Evolutionary conservation across 2,113 vertebrate species (phyloP).

Genomic region (Donacobius atricapilla): DNA sequence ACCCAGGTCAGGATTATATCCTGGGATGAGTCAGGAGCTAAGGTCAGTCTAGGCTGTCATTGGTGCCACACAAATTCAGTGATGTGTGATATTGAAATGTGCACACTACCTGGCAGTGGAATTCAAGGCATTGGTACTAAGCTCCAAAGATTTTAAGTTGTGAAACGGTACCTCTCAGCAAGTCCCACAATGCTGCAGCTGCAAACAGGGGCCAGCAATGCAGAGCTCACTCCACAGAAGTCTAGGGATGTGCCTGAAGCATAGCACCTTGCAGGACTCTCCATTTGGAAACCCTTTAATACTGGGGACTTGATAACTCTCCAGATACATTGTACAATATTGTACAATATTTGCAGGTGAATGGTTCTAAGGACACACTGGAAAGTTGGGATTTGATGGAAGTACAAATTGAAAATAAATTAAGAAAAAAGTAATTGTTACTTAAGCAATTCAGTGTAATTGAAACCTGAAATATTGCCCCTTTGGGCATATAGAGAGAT

Average conservation of each 20-base stretch:
- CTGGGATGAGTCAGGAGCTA: neutral
- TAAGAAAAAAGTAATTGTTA: neutral
- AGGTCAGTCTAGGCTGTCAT: neutral
- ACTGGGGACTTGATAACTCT: neutral
- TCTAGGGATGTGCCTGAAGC: neutral
- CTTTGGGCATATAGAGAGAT: neutral
- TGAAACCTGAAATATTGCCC: neutral
- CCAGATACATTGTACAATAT: neutral
- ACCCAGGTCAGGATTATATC: neutral
- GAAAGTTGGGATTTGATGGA: neutral
- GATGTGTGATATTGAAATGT: neutral
- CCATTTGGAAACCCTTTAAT: neutral
- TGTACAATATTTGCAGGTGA: neutral
- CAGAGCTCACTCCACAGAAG: neutral
- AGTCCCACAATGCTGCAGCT: neutral
- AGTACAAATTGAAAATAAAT: neutral
- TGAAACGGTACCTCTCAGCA: neutral
- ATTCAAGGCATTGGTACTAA: neutral
- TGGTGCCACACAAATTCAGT: neutral
- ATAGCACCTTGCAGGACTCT: neutral
- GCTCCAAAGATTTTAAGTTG: neutral
- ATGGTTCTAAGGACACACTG: neutral
- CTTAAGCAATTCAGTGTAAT: neutral
- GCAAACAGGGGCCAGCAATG: neutral
- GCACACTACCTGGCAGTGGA: neutral